Evolutionary conservation across 2,113 vertebrate species (phyloP), one percentile per base, ranked within the genome.

Genomic region (Macroglossus sobrinus): DNA sequence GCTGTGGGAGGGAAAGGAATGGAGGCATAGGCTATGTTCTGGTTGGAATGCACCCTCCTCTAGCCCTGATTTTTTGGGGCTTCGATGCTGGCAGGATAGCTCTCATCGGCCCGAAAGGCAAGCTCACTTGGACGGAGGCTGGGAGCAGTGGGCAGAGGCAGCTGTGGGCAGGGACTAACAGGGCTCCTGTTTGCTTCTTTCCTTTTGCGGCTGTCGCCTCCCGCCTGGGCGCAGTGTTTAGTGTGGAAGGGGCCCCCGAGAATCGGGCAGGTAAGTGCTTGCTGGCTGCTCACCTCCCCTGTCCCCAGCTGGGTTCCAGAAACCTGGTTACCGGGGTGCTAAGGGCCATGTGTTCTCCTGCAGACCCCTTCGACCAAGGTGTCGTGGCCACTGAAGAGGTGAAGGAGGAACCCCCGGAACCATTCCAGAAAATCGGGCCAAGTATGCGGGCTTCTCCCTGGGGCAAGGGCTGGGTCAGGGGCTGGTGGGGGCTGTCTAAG

Each of bases 361-460:
- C 98, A 99, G 99, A 99, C 98, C 99, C 99, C 38, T 99, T 99
- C 13, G 99, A 99, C 98, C 99, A 99, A 97, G 99, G 99, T 0
- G 99, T 99, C 64, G 98, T 99, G 72, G 99, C 99, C 11, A 98
- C 99, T 22, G 99, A 99, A 2, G 99, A 99, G 95, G 98, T 99
- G 97, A 99, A 99, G 98, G 99, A 99, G 96, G 99, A 99, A 97
- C 99, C 99, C 92, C 99, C 99, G 0, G 99, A 99, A 76, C 99
- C 99, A 0, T 99, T 99, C 98, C 99, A 99, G 98, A 99, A 99
- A 99, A 99, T 99, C 43, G 99, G 99, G 98, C 99, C 99, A 99
- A 99, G 99, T 99, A 99, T 99, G 99, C 97, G 91, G 94, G 89
- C 72, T 89, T 84, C 71, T 88, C 57, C 82, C 64, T 76, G 96